A percentile compares a stretch with the other conserved stretches of the same genome.
Conservation (phyloP, 1,140 invertebrate genomes). For the Drosophila orena region DNA sequence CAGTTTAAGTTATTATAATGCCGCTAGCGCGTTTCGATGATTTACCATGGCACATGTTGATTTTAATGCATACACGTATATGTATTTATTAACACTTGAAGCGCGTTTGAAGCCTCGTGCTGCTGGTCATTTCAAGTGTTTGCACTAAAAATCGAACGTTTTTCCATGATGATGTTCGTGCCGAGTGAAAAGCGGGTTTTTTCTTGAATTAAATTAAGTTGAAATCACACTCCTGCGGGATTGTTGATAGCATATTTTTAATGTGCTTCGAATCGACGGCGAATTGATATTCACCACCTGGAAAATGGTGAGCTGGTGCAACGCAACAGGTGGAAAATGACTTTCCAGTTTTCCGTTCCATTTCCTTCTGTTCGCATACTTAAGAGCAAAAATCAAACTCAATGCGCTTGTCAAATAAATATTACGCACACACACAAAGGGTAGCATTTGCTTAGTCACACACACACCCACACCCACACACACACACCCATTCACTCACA, state of each 20-base stretch:
- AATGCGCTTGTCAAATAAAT: slow-evolving; percentile 56
- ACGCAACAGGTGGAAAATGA: slow-evolving; percentile 50
- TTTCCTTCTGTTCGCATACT: slow-evolving; percentile 37
- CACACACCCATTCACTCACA: slow-evolving; percentile 2
- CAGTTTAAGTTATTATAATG: slow-evolving; percentile 19
- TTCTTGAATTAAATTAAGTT: slow-evolving; percentile 15
- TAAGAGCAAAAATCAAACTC: slow-evolving; percentile 49
- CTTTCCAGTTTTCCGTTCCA: slow-evolving; percentile 43
- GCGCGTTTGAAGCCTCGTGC: slow-evolving; percentile 2
- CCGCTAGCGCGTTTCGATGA: slow-evolving; percentile 13
- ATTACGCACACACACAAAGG: slow-evolving; percentile 32
- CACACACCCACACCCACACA: neutral
- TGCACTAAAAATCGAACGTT: slow-evolving; percentile 21
- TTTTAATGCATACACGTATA: slow-evolving; percentile 10
- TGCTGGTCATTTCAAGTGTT: slow-evolving; percentile 32
- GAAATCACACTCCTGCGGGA: neutral
- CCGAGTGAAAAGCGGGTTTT: slow-evolving; percentile 18
- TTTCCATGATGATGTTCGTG: slow-evolving; percentile 7
- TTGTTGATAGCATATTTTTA: neutral
- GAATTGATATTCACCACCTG: neutral
- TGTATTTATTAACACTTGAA: slow-evolving; percentile 36
- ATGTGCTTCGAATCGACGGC: neutral
- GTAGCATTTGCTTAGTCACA: slow-evolving; percentile 23
- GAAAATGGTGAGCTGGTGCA: neutral
- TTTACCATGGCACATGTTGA: slow-evolving; percentile 27